These are phyloP conservation scores for Parasteatoda tepidariorum DNA, from an alignment of 1,140 invertebrate genomes.

Conservation along the genomic window DNA sequence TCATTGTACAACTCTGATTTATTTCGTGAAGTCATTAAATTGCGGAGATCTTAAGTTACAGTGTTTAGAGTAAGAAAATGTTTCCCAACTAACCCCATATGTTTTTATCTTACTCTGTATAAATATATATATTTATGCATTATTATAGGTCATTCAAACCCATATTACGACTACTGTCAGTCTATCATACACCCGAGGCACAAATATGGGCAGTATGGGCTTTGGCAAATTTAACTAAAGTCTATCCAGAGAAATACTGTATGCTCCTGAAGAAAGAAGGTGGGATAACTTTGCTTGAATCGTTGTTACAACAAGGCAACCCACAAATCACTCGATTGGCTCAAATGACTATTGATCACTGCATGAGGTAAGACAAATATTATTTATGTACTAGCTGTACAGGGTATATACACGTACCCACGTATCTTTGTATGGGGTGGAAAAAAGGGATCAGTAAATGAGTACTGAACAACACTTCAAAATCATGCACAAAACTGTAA, in stretches of 20 bases:
- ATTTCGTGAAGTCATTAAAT: too few relatives aligned
- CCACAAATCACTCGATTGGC: conserved; percentile 77
- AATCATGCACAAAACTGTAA: too few relatives aligned
- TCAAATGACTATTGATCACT: conserved; percentile 76
- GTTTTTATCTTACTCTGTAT: too few relatives aligned
- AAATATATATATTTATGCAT: conserved; percentile 23
- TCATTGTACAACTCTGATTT: too few relatives aligned
- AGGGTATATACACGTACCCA: too few relatives aligned
- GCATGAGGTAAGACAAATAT: conserved; percentile 66
- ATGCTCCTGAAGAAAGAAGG: conserved; percentile 85
- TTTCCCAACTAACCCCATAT: too few relatives aligned
- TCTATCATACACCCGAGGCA: conserved; percentile 87
- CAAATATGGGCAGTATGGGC: conserved; percentile 99
- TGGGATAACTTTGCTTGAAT: conserved; percentile 80
- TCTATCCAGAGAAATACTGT: conserved; percentile 94
- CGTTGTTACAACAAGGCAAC: conserved; percentile 77
- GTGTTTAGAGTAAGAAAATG: too few relatives aligned
- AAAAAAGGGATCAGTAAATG: too few relatives aligned
- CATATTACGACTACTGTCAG: conserved; percentile 82
- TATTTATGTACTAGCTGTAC: too few relatives aligned
- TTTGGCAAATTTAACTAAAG: conserved; percentile 92
- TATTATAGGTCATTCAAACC: conserved; percentile 83
- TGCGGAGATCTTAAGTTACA: too few relatives aligned
- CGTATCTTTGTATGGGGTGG: too few relatives aligned
- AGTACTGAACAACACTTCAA: too few relatives aligned